phyloP scores from a whole-genome alignment of 2,888 invertebrate species.

The Eucera pruinosa region DNA sequence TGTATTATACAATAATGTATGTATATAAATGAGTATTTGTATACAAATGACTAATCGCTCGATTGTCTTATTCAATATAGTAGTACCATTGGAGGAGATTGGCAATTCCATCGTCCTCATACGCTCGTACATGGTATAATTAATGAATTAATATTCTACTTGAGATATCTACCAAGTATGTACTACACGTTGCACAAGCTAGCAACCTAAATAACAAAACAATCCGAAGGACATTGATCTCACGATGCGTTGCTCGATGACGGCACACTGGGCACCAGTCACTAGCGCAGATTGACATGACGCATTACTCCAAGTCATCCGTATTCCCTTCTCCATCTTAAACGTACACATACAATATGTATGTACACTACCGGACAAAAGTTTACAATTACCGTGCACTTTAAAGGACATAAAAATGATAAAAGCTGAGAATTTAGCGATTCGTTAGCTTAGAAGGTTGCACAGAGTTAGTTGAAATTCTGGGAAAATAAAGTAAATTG shows the following conservation, averaged over 20 bases:
- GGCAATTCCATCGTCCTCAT: not conserved
- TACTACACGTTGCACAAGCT: slow-evolving; percentile 8
- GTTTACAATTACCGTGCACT: too few species aligned
- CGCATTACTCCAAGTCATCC: slow-evolving; percentile 4
- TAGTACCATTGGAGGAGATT: not conserved
- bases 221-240: slow-evolving; percentile 29
- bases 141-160: slow-evolving; percentile 21
- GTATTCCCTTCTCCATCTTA: slow-evolving; percentile 12
- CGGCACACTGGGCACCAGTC: slow-evolving; percentile 7
- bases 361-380: too few species aligned
- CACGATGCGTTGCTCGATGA: slow-evolving; percentile 6
- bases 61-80: too few species aligned
- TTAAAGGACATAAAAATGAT: too few species aligned
- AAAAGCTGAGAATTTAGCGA: too few species aligned
- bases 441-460: too few species aligned
- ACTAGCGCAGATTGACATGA: slow-evolving; percentile 11
- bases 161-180: not conserved
- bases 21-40: too few species aligned
- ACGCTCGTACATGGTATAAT: not conserved
- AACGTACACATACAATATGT: not conserved
- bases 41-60: too few species aligned
- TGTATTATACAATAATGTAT: too few species aligned
- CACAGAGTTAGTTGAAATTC: too few species aligned
- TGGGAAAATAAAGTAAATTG: too few species aligned
- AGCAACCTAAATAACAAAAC: slow-evolving; percentile 25